Base-by-base conservation (phyloP, 2,888 invertebrate species). In the Periphyllus acericola region DNA sequence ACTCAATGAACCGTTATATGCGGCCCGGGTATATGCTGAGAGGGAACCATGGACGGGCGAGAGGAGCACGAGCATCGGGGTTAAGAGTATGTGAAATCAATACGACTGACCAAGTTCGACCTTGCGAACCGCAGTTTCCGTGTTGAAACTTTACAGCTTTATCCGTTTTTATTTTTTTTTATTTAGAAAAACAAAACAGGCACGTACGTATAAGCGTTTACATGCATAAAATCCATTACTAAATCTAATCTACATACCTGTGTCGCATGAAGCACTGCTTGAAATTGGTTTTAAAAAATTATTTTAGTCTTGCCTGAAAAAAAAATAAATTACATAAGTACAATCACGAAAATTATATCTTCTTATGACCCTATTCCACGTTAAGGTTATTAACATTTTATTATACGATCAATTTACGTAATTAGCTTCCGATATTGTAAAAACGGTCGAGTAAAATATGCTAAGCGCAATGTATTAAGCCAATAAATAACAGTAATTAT, bases 1-100 rank as follows among this genome's bases (percentile, higher is more conserved):
- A 82, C 71, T 82, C 68, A 71, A 82, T 68, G 81, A 82, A 82
- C 81, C 81, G 81, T 82, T 82, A 71, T 46, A 71, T 71, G 71
- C 46, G 40, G 32, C 21, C 25, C 25, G 68, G 46, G 46, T 25
- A 46, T 32, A 46, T 32, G 68, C 21, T 29, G 46, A 21, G 11
- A 68, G 81, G 40, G 81, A 68, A 46, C 11, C 25, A n/a, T 19
- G 68, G 29, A n/a, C 55, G 8, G 9, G 34, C 5, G 68, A 36
- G 29, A 25, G 32, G 32, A 71, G 19, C 14, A 21, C 68, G 46
- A 81, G 40, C 40, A 40, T 81, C 14, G 4, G 46, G 46, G 81
- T 46, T 46, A 82, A 71, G 68, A n/a, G 36, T 60, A 66, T 71
- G 81, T 21, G 71, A 82, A 82, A 82, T 82, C 71, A 71, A 82